Evolutionary conservation across 2,888 invertebrate genomes (phyloP), one percentile per base, ranked within the genome.

Genomic region (Rotaria magnacalcarata): DNA sequence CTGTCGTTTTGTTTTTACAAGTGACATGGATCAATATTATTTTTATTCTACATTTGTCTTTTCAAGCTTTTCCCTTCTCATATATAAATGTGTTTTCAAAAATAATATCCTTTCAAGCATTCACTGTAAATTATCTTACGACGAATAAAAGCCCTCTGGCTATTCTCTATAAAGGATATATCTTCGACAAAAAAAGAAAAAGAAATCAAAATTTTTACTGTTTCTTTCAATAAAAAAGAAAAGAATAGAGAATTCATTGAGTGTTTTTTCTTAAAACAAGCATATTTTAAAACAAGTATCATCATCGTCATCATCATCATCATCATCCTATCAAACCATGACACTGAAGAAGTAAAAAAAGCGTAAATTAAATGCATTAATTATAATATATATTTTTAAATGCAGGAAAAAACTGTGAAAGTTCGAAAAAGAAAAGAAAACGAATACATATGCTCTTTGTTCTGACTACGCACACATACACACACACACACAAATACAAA

Each of bases 301-400:
- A 24, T 56, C 56, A 56, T 56, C 56, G 8, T 56, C 56, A 56
- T 50, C 14, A 50, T 14, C 34, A 34, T 34, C 34, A 34, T 34
- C 34, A 34, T 34, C 34, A 34, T 54, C 21, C 21, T 54, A 54
- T 54, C 21, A 21, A 54, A 54, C 8, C 7, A 24, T 24, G 1
- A 24, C 24, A 24, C 56, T 10, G 24, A 24, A 56, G 24, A 3
- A 67, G 27, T 19, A 34, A 34, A 34, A 67, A 27, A 67, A n/a
- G 27, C 7, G 0, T 5, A 34, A 67, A 67, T 41, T 14, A 19
- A 21, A 67, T 67, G 34, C 34, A 67, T 67, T 34, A 67, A 67
- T 67, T 67, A 67, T 34, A 67, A 67, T 67, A 67, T 67, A 67
- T 67, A 67, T 67, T 67, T 67, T 67, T 67, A 67, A 67, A 67